Evolutionary conservation across 1,140 invertebrate genomes (phyloP).

Genomic region (Drosophila setifemur): DNA sequence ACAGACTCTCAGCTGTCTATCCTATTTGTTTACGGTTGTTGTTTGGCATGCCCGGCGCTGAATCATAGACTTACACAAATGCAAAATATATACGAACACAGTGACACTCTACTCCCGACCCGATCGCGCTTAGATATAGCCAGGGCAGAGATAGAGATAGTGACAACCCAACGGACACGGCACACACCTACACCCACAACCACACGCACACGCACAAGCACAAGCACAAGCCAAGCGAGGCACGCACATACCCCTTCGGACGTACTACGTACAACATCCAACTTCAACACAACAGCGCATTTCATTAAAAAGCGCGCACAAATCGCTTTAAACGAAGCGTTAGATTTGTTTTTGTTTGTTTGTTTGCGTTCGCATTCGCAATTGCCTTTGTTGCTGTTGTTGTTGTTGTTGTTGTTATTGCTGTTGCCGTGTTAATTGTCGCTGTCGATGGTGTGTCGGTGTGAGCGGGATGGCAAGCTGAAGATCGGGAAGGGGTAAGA

Average conservation of each 20-base stretch:
- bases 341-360: constrained; percentile 25
- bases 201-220: constrained; percentile 15
- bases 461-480: background rate
- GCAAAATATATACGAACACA: constrained; percentile 7
- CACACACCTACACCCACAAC: constrained; percentile 1
- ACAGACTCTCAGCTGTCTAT: constrained; percentile 1
- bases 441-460: background rate
- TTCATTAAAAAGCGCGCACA: constrained; percentile 63
- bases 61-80: constrained; percentile 50
- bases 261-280: constrained; percentile 3
- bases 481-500: background rate
- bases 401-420: constrained; percentile 3
- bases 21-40: constrained; percentile 29
- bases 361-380: constrained; percentile 9
- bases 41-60: constrained; percentile 49
- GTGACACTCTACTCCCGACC: constrained; percentile 18
- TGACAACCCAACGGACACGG: constrained; percentile 63
- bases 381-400: background rate
- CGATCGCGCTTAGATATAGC: constrained; percentile 63
- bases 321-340: constrained; percentile 59
- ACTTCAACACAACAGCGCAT: constrained; percentile 51
- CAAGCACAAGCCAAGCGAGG: constrained; percentile 2
- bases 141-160: constrained; percentile 62
- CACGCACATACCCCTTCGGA: constrained; percentile 42
- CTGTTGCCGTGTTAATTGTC: constrained; percentile 22